phyloP scores from a whole-genome alignment of 1,140 invertebrate genomes.

The Drosophila ohnishii region DNA sequence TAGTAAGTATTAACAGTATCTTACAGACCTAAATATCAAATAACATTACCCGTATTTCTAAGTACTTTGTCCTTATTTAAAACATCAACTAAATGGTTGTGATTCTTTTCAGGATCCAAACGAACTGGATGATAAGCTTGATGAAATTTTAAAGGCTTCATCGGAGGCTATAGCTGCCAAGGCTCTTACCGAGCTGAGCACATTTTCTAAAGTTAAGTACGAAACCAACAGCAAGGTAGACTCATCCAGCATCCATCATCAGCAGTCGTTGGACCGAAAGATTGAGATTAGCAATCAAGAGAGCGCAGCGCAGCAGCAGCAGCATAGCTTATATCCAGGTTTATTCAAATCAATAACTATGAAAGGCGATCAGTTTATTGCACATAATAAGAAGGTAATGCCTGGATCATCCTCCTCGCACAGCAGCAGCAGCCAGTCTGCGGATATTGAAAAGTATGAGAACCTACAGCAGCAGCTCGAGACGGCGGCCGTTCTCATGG shows the following conservation, averaged over 20 bases:
- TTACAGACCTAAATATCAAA: not conserved
- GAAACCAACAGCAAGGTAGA: slow-evolving; percentile 49
- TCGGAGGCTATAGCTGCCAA: slow-evolving; percentile 81
- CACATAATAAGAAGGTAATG: slow-evolving; percentile 34
- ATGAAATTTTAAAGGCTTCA: slow-evolving; percentile 70
- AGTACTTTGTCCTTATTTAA: not conserved
- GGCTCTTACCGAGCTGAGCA: slow-evolving; percentile 81
- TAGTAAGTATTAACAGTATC: slow-evolving; percentile 43
- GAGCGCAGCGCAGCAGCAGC: slow-evolving; percentile 19
- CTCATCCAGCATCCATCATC: slow-evolving; percentile 14
- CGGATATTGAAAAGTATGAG: slow-evolving; percentile 66
- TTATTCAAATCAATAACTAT: slow-evolving; percentile 46
- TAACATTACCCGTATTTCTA: not conserved
- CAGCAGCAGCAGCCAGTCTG: slow-evolving; percentile 26
- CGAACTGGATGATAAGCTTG: slow-evolving; percentile 63
- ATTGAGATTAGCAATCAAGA: slow-evolving; percentile 41
- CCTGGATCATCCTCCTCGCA: slow-evolving; percentile 15
- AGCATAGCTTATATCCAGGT: slow-evolving; percentile 49
- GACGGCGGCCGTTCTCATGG: slow-evolving; percentile 82
- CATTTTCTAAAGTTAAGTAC: slow-evolving; percentile 71
- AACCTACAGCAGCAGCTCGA: slow-evolving; percentile 80
- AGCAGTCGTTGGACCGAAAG: slow-evolving; percentile 26
- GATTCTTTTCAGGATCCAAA: slow-evolving; percentile 47
- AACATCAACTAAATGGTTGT: slow-evolving; percentile 2
- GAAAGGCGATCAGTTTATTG: slow-evolving; percentile 35